Conservation (phyloP, 2,888 invertebrate species). For the Perizoma flavofasciatum region DNA sequence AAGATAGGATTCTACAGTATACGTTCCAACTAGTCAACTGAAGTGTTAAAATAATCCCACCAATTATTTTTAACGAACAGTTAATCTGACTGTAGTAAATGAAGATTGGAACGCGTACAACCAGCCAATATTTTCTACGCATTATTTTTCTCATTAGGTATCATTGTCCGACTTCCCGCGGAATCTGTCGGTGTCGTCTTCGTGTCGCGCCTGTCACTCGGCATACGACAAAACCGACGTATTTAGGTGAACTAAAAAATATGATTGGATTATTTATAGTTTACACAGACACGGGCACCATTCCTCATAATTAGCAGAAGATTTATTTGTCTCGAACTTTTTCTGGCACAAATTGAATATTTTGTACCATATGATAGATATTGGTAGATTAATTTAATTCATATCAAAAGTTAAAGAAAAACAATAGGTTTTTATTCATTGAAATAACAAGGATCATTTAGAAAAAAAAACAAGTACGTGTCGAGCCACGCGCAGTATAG, state of each 20-base stretch:
- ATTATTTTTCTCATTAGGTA: slow-evolving; percentile 33
- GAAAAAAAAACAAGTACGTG: too few species aligned
- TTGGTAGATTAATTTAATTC: too few species aligned
- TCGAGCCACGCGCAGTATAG: too few species aligned
- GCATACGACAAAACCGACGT: slow-evolving; percentile 47
- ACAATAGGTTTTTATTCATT: too few species aligned
- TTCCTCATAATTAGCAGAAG: slow-evolving; percentile 48
- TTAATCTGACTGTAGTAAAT: not conserved
- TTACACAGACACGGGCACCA: slow-evolving; percentile 32
- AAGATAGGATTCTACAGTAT: too few species aligned
- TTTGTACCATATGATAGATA: too few species aligned
- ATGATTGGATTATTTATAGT: slow-evolving; percentile 53
- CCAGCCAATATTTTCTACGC: not conserved
- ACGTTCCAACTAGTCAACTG: too few species aligned
- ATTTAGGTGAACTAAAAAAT: slow-evolving; percentile 60
- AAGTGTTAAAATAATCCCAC: too few species aligned
- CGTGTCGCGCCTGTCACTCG: slow-evolving; percentile 44
- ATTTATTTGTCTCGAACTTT: slow-evolving; percentile 37
- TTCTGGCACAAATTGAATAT: slow-evolving; percentile 1
- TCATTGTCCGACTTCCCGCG: slow-evolving; percentile 34
- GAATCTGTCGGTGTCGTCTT: slow-evolving; percentile 30
- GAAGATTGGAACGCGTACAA: not conserved
- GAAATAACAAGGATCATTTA: too few species aligned
- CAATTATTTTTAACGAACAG: too few species aligned
- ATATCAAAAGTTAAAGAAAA: too few species aligned